Base-by-base conservation (phyloP, 2,797 vertebrate genomes). In the Neosilurus mollespiculum region DNA sequence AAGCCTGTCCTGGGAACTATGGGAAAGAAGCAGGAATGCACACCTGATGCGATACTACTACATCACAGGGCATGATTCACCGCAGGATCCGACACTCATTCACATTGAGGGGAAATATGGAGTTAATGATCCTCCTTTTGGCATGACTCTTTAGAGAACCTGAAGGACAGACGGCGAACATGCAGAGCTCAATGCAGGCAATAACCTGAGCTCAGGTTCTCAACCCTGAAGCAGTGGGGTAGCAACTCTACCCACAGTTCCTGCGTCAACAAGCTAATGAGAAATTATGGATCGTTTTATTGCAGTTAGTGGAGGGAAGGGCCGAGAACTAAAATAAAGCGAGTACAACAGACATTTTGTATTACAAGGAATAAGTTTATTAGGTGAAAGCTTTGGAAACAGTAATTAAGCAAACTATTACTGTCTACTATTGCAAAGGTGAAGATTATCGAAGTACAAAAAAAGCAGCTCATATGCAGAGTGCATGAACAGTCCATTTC, bases 341-440 rank as follows among this genome's bases (percentile, higher is more conserved):
- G 3, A 49, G 9, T 43, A 30, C 18, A 34, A 18, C 11, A 56
- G n/a, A 70, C 16, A 58, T 4, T 49, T 18, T 71, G 12, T 53
- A 78, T 76, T 81, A 78, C 43, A 83, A 81, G 82, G 77, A 59
- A 64, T 24, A 71, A 6, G 59, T 84, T 84, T 80, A 83, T 71
- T 83, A 24, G 37, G 66, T 77, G 64, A 83, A 81, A 80, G 82
- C 77, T 75, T 80, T 76, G 54, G 70, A 81, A 83, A 81, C 43
- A 22, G 72, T 56, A 75, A 80, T 69, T 65, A 82, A 53, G 78
- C 69, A 83, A 64, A 80, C 43, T 11, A 16, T 73, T 69, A 69
- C 78, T 24, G n/a, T 81, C 56, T 76, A 56, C 81, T 83, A 83
- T 86, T 81, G 61, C 77, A 78, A 80, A 85, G 62, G 78, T 67